Base-by-base conservation (phyloP, 2,113 vertebrate species). In the Crotophaga sulcirostris region DNA sequence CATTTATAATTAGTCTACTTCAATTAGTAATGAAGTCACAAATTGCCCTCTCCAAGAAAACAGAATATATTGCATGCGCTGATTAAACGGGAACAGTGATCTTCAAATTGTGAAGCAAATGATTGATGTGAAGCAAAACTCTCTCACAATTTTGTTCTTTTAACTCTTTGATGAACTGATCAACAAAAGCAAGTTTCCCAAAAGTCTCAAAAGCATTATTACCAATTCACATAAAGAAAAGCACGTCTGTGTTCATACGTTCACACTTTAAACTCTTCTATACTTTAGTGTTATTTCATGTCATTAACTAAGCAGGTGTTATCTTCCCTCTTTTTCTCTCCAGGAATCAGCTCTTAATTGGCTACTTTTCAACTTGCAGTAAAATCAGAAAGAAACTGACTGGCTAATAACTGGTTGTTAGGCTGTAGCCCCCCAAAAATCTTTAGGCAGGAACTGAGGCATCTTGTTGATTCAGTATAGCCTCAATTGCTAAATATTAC, bases 1-100 rank as follows among this genome's bases (percentile, higher is more conserved):
- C 78, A 96, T 96, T 97, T 95, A 94, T 97, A 97, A 97, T 97
- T 96, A 97, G 81, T 83, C 93, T 96, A 87, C 96, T 97, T 97
- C 96, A 97, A 96, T 97, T 97, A 97, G 95, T 95, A 96, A 96
- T 96, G 95, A 96, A 96, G 76, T 82, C 49, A 95, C 81, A 97
- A 95, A 97, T 97, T 97, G 88, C 95, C 93, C 93, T 96, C 93
- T 96, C 94, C 88, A 96, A 92, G 95, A 97, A 95, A 96, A 96
- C 78, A 95, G 87, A 97, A 96, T 90, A 90, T 92, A 96, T 96
- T 87, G 77, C 64, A 70, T 52, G 73, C 8, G 7, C 69, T 96
- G 95, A 97, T 96, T 97, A 94, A 97, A 96, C 96, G 87, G 69
- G 38, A 96, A 93, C 84, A 84, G 88, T 81, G 79, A 96, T 96